These are phyloP conservation scores for Ligdia adustata DNA, from an alignment of 2,888 invertebrate genomes.

Conservation along the genomic window DNA sequence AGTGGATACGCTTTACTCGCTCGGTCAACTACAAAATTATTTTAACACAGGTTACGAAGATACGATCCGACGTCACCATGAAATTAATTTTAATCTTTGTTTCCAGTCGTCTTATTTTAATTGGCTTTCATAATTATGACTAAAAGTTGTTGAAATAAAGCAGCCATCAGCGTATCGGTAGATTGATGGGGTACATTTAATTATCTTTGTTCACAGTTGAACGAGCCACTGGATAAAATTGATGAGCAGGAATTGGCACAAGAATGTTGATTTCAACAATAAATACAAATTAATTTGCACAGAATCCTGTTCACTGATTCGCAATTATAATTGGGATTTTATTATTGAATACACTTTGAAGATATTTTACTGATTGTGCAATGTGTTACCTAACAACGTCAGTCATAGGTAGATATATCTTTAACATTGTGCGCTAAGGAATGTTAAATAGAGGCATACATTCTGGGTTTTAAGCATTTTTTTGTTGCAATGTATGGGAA, in stretches of 20 bases:
- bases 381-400: no score
- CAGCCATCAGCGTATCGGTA: conserved; percentile 6
- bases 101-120: not conserved
- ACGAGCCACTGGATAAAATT: conserved; percentile 45
- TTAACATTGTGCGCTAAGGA: no score
- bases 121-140: not conserved
- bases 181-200: conserved; percentile 28
- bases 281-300: conserved; percentile 30
- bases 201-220: conserved; percentile 31
- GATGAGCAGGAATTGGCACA: conserved; percentile 47
- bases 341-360: conserved; percentile 2
- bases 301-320: conserved; percentile 10
- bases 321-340: conserved; percentile 18
- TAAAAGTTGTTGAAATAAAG: not conserved
- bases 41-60: no score
- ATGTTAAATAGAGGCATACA: no score
- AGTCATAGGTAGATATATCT: no score
- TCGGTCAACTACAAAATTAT: no score
- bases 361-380: not conserved
- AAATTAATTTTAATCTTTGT: no score
- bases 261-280: conserved; percentile 48
- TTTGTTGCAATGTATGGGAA: no score
- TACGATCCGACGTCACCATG: no score
- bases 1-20: no score
- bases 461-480: no score